Conservation (phyloP, 2,888 invertebrate species). For the Pyrocoelia pectoralis region DNA sequence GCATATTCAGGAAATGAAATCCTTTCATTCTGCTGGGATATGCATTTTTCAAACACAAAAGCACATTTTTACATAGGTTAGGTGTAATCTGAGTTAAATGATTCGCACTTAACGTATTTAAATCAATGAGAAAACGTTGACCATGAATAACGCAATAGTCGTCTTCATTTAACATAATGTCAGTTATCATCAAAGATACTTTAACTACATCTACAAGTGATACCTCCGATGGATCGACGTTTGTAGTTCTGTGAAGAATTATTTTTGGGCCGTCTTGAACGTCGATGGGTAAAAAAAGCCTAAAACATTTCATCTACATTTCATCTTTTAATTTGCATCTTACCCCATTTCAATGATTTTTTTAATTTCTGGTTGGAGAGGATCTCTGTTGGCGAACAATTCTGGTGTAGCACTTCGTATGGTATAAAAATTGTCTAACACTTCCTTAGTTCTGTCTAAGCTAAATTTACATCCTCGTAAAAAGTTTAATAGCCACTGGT, state of each 20-base stretch:
- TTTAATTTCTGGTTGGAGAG: slow-evolving; percentile 48
- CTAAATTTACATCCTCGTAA: slow-evolving; percentile 66
- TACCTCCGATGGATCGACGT: background rate
- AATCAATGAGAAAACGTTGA: background rate
- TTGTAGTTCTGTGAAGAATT: background rate
- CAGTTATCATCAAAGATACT: background rate
- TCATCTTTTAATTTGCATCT: background rate
- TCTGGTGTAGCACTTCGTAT: slow-evolving; percentile 66
- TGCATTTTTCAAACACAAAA: background rate
- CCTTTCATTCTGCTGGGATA: background rate
- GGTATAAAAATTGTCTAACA: slow-evolving; percentile 67
- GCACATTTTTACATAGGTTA: background rate
- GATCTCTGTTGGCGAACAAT: slow-evolving; percentile 63
- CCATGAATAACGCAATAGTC: background rate
- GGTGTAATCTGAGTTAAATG: background rate
- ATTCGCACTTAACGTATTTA: background rate
- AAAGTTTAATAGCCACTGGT: slow-evolving; percentile 64
- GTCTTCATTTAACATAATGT: slow-evolving; percentile 5
- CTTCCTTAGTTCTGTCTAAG: slow-evolving; percentile 63
- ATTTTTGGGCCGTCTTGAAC: background rate
- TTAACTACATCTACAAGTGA: background rate
- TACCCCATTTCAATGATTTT: background rate
- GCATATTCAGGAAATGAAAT: background rate
- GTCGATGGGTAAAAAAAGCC: background rate
- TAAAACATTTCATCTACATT: background rate